Conservation (phyloP, 2,797 vertebrate species). For the Enteromius paludinosus region DNA sequence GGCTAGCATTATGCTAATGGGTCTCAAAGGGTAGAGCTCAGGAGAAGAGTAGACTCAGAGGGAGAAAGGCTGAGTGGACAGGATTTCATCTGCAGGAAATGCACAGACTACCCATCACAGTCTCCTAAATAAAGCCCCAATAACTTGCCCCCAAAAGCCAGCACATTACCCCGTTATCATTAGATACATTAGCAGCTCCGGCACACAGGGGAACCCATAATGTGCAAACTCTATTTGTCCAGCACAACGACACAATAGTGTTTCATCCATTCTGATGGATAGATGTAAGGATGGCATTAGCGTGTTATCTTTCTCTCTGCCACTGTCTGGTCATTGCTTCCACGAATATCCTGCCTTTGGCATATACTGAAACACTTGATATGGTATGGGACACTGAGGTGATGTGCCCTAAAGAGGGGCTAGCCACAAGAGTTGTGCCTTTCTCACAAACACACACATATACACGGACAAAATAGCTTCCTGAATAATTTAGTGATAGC, state of each 20-base stretch:
- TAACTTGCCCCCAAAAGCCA: constrained; percentile 26
- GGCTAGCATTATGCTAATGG: constrained; percentile 82
- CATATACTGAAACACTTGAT: constrained; percentile 64
- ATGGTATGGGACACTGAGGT: constrained; percentile 52
- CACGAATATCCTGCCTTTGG: constrained; percentile 57
- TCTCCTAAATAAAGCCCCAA: constrained; percentile 13
- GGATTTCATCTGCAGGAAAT: constrained; percentile 50
- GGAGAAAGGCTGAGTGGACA: constrained; percentile 41
- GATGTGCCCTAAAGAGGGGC: constrained; percentile 20
- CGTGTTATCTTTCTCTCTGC: constrained; percentile 51
- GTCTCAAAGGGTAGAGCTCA: constrained; percentile 68
- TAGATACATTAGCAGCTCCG: constrained; percentile 54
- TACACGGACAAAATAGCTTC: constrained; percentile 71
- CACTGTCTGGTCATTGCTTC: constrained; percentile 62
- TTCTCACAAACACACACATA: constrained; percentile 8
- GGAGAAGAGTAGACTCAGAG: constrained; percentile 46
- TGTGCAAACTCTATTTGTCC: constrained; percentile 29
- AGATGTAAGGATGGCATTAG: constrained; percentile 41
- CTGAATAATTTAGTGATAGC: constrained; percentile 79
- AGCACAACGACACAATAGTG: constrained; percentile 18
- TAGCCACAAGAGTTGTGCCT: constrained; percentile 11
- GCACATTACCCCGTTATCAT: constrained; percentile 50
- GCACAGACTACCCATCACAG: constrained; percentile 17
- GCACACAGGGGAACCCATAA: constrained; percentile 49
- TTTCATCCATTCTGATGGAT: constrained; percentile 4